Percentiles rank a stretch among this genome's conserved stretches.
Evolutionary conservation across 1,140 invertebrate species (phyloP).

Genomic region (Chironomus striatipennis): DNA sequence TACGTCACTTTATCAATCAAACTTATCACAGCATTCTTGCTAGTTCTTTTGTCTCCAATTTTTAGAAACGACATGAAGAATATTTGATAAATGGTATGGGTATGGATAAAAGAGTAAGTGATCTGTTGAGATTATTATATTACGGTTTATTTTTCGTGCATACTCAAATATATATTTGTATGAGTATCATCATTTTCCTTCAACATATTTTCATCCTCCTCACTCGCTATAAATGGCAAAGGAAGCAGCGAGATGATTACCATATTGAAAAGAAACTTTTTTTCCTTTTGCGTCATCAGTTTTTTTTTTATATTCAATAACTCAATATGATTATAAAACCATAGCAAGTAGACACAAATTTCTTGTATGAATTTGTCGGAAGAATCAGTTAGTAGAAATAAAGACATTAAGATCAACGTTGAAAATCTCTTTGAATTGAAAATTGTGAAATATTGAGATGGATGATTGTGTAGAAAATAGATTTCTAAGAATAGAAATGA

Average conservation of each 20-base stretch:
- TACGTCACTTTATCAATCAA: too few species aligned
- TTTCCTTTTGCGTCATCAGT: background rate
- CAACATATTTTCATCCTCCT: background rate
- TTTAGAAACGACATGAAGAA: too few species aligned
- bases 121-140: constrained; percentile 14
- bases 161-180: background rate
- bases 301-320: constrained; percentile 1
- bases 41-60: too few species aligned
- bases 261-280: background rate
- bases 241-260: background rate
- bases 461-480: too few species aligned
- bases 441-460: too few species aligned
- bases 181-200: background rate
- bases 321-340: constrained; percentile 14
- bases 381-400: constrained; percentile 1
- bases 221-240: background rate
- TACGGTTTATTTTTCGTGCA: background rate
- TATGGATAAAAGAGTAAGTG: background rate
- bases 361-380: background rate
- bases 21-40: too few species aligned
- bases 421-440: too few species aligned
- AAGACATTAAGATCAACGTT: background rate
- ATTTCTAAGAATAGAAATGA: too few species aligned
- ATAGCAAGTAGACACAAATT: background rate
- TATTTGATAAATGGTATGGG: too few species aligned